Conservation (phyloP, 2,113 vertebrate genomes). For the Rhinoderma darwinii region DNA sequence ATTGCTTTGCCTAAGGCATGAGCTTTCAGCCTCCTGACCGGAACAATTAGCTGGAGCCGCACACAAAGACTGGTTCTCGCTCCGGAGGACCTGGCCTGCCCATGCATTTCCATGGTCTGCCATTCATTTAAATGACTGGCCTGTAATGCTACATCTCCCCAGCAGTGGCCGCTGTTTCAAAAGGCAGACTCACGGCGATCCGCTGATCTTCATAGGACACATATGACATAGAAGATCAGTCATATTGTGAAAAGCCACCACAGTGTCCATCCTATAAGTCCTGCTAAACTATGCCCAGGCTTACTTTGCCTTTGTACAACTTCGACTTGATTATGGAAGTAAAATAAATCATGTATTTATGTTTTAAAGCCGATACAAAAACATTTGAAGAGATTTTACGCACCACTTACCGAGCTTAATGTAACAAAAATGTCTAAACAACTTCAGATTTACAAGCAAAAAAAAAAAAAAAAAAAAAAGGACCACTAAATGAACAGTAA, state of each 20-base stretch:
- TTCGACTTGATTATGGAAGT: background rate
- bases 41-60: too few species aligned
- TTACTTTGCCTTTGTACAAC: background rate
- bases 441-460: conserved; percentile 11
- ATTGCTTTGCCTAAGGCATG: too few species aligned
- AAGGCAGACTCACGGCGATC: background rate
- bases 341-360: conserved; percentile 6
- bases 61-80: too few species aligned
- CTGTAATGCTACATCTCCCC: background rate
- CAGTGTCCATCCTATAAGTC: background rate
- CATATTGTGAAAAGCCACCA: background rate
- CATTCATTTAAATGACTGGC: background rate
- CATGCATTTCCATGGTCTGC: background rate
- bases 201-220: too few species aligned
- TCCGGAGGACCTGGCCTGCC: background rate
- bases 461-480: conserved; percentile 27
- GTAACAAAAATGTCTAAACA: conserved; percentile 38
- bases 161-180: background rate
- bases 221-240: too few species aligned
- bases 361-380: conserved; percentile 5
- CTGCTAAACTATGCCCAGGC: background rate
- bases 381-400: conserved; percentile 6
- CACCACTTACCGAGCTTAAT: conserved; percentile 8
- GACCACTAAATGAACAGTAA: conserved; percentile 26
- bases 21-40: too few species aligned